phyloP scores from a whole-genome alignment of 2,797 vertebrate genomes.

The Platyrinchus mystaceus region DNA sequence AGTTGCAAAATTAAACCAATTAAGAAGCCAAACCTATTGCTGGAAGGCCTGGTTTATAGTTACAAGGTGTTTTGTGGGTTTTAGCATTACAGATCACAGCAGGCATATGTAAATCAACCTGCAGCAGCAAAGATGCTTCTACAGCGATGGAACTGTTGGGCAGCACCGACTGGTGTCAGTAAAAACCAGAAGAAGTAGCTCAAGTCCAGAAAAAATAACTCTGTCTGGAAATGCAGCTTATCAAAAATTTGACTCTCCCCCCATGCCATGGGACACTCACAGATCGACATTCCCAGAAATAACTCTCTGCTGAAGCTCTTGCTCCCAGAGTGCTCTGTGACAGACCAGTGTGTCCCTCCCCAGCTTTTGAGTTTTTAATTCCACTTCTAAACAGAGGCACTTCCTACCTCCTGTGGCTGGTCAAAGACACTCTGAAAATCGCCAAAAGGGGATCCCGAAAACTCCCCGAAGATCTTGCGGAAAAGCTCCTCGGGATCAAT shows the following conservation, averaged over 20 bases:
- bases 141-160: rapidly evolving
- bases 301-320: neutral
- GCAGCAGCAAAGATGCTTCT: neutral
- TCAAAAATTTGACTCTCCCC: neutral
- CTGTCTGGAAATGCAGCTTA: neutral
- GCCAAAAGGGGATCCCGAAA: conserved; percentile 86
- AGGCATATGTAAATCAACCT: neutral
- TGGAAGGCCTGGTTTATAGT: conserved; percentile 15
- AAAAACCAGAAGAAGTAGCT: neutral
- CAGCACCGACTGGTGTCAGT: neutral
- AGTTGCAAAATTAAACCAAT: conserved; percentile 1
- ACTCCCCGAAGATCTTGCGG: conserved; percentile 96
- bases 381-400: neutral
- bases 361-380: neutral
- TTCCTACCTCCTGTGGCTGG: conserved; percentile 90
- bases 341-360: neutral
- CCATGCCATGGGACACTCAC: rapidly evolving
- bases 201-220: neutral
- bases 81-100: conserved; percentile 4
- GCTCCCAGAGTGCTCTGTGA: rapidly evolving
- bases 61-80: conserved; percentile 2
- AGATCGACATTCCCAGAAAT: neutral
- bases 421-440: conserved; percentile 90
- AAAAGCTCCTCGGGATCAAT: conserved; percentile 95
- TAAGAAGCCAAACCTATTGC: neutral